Base-by-base conservation (phyloP, 2,888 invertebrate genomes). In the Diplazon laetatorius region DNA sequence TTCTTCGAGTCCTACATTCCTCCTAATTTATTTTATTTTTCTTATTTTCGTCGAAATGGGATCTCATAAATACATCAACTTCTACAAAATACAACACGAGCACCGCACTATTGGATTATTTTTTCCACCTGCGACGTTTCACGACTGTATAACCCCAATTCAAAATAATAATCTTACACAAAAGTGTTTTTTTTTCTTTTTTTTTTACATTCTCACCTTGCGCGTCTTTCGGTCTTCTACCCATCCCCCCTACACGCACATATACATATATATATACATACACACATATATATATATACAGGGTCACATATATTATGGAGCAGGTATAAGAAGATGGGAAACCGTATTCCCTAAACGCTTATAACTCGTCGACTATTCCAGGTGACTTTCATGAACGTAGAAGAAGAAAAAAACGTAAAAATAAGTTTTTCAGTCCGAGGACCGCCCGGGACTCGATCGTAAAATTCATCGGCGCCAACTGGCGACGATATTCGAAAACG, bases 391-490 rank as follows among this genome's bases (percentile, higher is more conserved):
- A 35, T 42, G 50, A 35, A 59, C 52, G 48, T 18, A 46, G 37
- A 48, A 66, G 20, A 22, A n/a, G n/a, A n/a, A n/a, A n/a, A n/a
- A n/a, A n/a, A n/a, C n/a, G n/a, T n/a, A n/a, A n/a, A n/a, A n/a
- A n/a, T n/a, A n/a, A 52, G 62, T 16, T 37, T 60, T 62, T 59
- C 14, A 44, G 42, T 42, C 35, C n/a, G 22, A n/a, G 42, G 78
- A 75, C 75, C 75, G 75, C 78, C 78, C 71, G 75, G 78, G 50
- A n/a, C 68, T 78, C 63, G 44, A 78, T 78, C 78, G 75, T 78
- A 37, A 68, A 72, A 75, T 78, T 70, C 69, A 78, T 78, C 68
- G 78, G 75, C 70, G 57, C 62, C 71, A 30, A 44, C 70, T 70
- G 48, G 52, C 65, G 4, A 55, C 42, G 60, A 70, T 69, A 72